Conservation (phyloP, 2,888 invertebrate genomes). For the Dynastes tityus region DNA sequence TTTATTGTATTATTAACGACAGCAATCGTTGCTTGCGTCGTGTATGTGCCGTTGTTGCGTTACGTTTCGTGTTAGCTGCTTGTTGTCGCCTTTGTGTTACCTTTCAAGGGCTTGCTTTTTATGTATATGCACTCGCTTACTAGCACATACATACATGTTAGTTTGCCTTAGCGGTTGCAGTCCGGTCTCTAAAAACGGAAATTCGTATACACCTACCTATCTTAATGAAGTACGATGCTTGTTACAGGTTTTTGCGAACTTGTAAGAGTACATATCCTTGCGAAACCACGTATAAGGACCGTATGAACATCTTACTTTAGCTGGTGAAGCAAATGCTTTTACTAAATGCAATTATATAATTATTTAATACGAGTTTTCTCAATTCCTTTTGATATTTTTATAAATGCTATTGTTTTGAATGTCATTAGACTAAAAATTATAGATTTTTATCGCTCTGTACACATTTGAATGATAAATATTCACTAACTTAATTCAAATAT, state of each 20-base stretch:
- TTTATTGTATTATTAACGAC: slow-evolving; percentile 60
- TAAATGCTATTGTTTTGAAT: too few relatives aligned
- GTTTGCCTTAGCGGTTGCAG: not conserved
- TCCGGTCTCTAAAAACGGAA: not conserved
- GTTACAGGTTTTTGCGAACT: not conserved
- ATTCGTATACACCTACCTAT: not conserved
- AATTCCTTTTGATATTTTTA: too few relatives aligned
- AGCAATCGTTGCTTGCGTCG: slow-evolving; percentile 53
- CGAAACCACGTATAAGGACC: too few relatives aligned
- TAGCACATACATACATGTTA: not conserved
- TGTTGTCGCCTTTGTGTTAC: slow-evolving; percentile 25
- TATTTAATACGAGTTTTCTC: too few relatives aligned
- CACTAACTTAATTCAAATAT: too few relatives aligned
- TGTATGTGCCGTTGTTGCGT: slow-evolving; percentile 18
- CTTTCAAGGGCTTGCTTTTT: slow-evolving; percentile 15
- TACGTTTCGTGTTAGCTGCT: slow-evolving; percentile 19
- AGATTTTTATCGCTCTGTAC: too few relatives aligned
- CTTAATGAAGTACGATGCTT: slow-evolving; percentile 2
- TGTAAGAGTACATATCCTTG: not conserved
- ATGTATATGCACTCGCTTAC: not conserved
- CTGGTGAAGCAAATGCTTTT: too few relatives aligned
- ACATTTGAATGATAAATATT: too few relatives aligned
- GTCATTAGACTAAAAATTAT: too few relatives aligned
- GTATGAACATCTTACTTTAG: too few relatives aligned
- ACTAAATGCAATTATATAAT: too few relatives aligned